Percentiles rank a stretch among this genome's conserved stretches.
These are phyloP conservation scores for Rhinolophus ferrumequinum DNA, from an alignment of 2,113 vertebrate genomes.

Conservation along the genomic window DNA sequence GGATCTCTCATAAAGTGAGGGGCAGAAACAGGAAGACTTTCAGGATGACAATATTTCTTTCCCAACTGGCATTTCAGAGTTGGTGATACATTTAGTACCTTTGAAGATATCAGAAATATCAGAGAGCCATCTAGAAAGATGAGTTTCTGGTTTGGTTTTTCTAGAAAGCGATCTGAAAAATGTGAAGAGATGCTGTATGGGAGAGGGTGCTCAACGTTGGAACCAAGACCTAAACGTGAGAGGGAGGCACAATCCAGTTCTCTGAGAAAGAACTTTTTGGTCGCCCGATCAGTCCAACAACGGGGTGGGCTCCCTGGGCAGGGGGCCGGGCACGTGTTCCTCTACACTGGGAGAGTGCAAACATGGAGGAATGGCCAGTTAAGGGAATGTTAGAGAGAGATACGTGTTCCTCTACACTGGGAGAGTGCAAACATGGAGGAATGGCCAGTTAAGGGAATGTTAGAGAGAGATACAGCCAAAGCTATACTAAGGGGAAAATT, in stretches of 20 bases:
- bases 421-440: too few species aligned
- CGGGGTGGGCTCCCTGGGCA: not conserved
- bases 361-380: not conserved
- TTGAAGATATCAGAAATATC: not conserved
- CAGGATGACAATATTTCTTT: not conserved
- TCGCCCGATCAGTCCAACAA: not conserved
- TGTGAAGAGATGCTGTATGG: not conserved
- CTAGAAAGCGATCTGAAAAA: not conserved
- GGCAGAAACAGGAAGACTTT: not conserved
- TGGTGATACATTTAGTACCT: not conserved
- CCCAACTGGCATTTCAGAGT: not conserved
- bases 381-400: not conserved
- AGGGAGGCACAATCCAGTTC: not conserved
- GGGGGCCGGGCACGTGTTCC: not conserved
- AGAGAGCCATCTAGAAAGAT: not conserved
- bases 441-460: not conserved
- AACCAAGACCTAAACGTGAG: not conserved
- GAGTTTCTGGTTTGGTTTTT: not conserved
- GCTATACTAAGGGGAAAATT: not conserved
- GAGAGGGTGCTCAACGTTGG: not conserved
- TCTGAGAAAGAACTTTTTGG: not conserved
- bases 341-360: not conserved
- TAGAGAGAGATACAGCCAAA: not conserved
- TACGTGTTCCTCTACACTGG: not conserved
- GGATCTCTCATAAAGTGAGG: not conserved